Percentiles rank a stretch among this genome's conserved stretches.
Evolutionary conservation across 35 echinoderm and acorn worm genomes (phyloP).

Genomic region (Ophiothrix spiculata): DNA sequence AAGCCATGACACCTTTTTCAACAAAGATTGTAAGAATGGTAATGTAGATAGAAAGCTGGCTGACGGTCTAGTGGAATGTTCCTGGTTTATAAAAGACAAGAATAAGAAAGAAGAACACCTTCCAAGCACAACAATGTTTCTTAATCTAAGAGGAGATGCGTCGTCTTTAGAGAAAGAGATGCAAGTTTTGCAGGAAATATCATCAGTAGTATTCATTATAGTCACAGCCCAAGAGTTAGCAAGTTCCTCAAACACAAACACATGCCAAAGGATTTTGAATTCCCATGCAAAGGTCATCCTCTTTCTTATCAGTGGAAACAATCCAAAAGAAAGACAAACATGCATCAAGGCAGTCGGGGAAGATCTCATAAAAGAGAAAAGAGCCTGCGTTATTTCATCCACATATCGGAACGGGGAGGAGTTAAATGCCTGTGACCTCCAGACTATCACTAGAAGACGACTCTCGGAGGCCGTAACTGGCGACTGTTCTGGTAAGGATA

Average conservation of each 20-base stretch:
- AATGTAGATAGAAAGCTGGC: background rate
- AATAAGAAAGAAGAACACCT: background rate
- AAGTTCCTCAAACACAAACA: background rate
- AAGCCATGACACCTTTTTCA: slow-evolving; percentile 31
- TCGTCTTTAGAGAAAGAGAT: slow-evolving; percentile 17
- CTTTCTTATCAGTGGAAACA: slow-evolving; percentile 17
- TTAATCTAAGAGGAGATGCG: slow-evolving; percentile 26
- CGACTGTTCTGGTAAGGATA: background rate
- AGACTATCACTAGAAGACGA: background rate
- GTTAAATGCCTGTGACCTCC: slow-evolving; percentile 22
- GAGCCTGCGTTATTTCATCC: background rate
- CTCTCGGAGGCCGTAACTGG: background rate
- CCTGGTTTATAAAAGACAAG: background rate
- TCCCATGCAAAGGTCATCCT: background rate
- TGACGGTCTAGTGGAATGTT: too few species aligned
- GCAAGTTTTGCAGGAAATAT: slow-evolving; percentile 35
- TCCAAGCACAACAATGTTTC: slow-evolving; percentile 6
- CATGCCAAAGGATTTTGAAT: background rate
- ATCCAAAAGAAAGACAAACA: background rate
- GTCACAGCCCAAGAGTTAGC: slow-evolving; percentile 5
- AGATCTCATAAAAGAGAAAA: background rate
- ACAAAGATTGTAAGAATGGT: slow-evolving; percentile 28
- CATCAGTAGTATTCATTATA: background rate
- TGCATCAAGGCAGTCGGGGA: background rate
- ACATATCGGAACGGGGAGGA: background rate